Conservation (phyloP, 2,888 invertebrate species). For the Protophormia terraenovae region DNA sequence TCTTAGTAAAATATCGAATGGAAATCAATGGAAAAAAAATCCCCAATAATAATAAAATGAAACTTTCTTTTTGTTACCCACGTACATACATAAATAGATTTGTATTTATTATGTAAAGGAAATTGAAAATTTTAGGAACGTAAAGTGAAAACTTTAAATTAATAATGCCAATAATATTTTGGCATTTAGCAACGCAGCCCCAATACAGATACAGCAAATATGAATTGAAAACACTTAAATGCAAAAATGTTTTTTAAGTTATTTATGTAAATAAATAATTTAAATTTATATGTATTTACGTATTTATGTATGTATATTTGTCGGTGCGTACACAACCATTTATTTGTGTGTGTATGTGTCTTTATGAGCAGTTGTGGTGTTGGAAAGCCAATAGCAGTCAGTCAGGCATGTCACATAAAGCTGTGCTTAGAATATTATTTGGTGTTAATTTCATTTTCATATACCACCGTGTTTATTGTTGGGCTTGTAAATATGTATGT, state of each 20-base stretch:
- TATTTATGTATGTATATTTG: not conserved
- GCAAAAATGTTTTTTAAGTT: constrained; percentile 46
- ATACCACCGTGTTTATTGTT: not conserved
- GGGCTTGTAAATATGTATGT: not conserved
- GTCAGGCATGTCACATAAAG: constrained; percentile 5
- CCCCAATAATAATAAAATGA: not conserved
- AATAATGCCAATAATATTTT: constrained; percentile 64
- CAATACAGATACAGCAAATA: not conserved
- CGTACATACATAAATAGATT: not conserved
- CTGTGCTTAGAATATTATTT: constrained; percentile 69
- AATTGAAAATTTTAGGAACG: constrained; percentile 57
- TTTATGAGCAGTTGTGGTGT: not conserved
- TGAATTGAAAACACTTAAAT: constrained; percentile 23
- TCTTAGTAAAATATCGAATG: not conserved
- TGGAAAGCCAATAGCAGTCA: constrained; percentile 9
- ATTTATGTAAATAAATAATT: constrained; percentile 49
- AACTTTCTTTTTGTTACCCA: constrained; percentile 45
- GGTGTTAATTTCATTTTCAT: constrained; percentile 65
- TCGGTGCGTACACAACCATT: not conserved
- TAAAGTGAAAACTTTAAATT: constrained; percentile 63
- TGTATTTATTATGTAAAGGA: constrained; percentile 45
- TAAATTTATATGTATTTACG: constrained; percentile 21
- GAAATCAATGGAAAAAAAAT: not conserved
- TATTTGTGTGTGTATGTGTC: not conserved
- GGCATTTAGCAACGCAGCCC: constrained; percentile 41